Evolutionary conservation across 2,888 invertebrate genomes (phyloP).

Genomic region (Acheta domesticus): DNA sequence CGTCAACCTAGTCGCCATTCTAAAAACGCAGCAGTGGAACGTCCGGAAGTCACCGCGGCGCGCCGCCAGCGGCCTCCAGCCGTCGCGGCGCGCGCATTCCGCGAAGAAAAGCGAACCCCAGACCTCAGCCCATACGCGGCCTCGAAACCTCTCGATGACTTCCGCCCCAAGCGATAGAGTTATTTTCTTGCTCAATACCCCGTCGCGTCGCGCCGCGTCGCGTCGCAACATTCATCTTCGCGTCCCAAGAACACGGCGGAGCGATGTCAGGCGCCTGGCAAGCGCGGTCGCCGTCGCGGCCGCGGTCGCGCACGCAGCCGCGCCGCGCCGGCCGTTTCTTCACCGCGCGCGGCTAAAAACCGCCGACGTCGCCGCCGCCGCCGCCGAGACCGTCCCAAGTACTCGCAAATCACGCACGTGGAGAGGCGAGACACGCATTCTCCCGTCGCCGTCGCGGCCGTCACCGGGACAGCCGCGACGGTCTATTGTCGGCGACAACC

Average conservation of each 20-base stretch:
- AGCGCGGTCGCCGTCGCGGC: no score
- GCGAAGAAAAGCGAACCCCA: no score
- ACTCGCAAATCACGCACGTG: conserved; percentile 9
- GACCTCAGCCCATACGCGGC: no score
- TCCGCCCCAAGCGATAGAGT: background rate
- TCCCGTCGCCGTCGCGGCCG: no score
- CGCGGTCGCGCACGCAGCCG: conserved; percentile 4
- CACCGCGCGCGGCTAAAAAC: background rate
- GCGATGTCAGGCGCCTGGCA: background rate
- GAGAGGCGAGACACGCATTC: background rate
- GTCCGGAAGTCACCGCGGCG: no score
- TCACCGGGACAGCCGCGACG: no score
- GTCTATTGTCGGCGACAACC: no score
- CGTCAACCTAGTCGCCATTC: no score
- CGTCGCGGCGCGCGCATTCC: no score
- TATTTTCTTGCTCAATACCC: background rate
- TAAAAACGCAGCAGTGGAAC: no score
- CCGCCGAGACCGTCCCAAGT: background rate
- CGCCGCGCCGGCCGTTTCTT: background rate
- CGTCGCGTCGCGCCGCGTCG: background rate
- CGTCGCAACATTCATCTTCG: background rate
- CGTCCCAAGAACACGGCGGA: background rate
- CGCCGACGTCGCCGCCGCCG: background rate
- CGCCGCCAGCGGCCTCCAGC: no score
- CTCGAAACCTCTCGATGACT: no score